Evolutionary conservation across 2,797 vertebrate species (phyloP).

Genomic region (Otolemur crassicaudatus): DNA sequence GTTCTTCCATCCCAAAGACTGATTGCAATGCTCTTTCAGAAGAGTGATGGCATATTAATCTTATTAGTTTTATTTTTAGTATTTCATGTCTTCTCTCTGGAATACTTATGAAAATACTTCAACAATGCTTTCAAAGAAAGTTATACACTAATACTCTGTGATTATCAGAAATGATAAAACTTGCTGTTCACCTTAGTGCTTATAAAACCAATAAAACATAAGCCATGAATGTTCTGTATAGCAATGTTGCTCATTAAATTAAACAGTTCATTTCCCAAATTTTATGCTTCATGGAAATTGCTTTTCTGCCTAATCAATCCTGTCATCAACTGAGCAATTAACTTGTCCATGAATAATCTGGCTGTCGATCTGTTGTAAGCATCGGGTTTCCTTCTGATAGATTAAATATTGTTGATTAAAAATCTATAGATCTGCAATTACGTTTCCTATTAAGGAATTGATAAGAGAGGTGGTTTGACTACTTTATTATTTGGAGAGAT

Average conservation of each 20-base stretch:
- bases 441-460: constrained; percentile 44
- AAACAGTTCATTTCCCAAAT: constrained; percentile 69
- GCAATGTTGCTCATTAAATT: constrained; percentile 65
- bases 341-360: constrained; percentile 44
- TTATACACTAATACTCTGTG: not conserved
- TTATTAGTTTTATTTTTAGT: constrained; percentile 67
- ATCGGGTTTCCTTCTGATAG: constrained; percentile 58
- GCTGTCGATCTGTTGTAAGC: not conserved
- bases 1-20: constrained; percentile 52
- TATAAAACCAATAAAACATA: constrained; percentile 53
- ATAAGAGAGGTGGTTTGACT: not conserved
- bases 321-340: constrained; percentile 49
- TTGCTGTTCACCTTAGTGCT: constrained; percentile 60
- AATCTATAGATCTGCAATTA: constrained; percentile 36
- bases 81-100: constrained; percentile 55
- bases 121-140: constrained; percentile 50
- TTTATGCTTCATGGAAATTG: constrained; percentile 65
- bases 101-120: constrained; percentile 50
- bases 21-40: constrained; percentile 51
- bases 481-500: constrained; percentile 15
- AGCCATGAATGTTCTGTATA: not conserved
- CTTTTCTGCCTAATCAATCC: constrained; percentile 71
- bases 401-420: constrained; percentile 58
- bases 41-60: constrained; percentile 64
- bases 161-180: constrained; percentile 44